Evolutionary conservation across 2,113 vertebrate species (phyloP), one percentile per base, ranked within the genome.

Genomic region (Podarcis raffonei): DNA sequence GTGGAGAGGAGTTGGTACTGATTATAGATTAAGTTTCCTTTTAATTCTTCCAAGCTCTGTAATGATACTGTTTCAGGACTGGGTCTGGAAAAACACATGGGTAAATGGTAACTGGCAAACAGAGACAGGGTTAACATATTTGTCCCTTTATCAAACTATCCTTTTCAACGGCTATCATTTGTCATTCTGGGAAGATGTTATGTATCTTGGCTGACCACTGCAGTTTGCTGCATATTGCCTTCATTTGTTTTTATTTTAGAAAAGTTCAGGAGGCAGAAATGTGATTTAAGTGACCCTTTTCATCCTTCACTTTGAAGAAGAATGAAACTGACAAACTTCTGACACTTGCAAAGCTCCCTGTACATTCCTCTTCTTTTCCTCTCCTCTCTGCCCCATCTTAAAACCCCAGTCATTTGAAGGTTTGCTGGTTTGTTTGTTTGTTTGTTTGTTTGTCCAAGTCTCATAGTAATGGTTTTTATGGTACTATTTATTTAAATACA

Each of bases 91-190:
- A 32, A 72, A 27, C 48, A 93, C 77, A 59, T 87, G 66, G 91
- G 72, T 94, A 89, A 95, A 92, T 89, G 80, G 94, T 91, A 88
- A 92, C 89, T 92, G 90, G 86, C 66, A 90, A 94, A 90, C 76
- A 80, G 42, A 91, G 84, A 87, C 25, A 87, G 1, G 77, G 92
- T 59, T 53, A 25, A 89, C 83, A 42, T 65, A 80, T 91, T 90
- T 87, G 42, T 86, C 37, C 84, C 42, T 88, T 89, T 90, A 39
- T 30, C 78, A 84, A 85, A 13, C 65, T 94, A 71, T 91, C 91
- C 77, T 92, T 94, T 94, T 94, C 78, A 72, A 90, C 91, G 93
- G 82, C 62, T 93, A 87, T 83, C 20, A 89, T 94, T 94, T 94
- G 91, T 95, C 89, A 85, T 79, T 94, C 81, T 11, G n/a, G n/a